Evolutionary conservation across 2,113 vertebrate species (phyloP), one percentile per base, ranked within the genome.

Genomic region (Eretmochelys imbricata): DNA sequence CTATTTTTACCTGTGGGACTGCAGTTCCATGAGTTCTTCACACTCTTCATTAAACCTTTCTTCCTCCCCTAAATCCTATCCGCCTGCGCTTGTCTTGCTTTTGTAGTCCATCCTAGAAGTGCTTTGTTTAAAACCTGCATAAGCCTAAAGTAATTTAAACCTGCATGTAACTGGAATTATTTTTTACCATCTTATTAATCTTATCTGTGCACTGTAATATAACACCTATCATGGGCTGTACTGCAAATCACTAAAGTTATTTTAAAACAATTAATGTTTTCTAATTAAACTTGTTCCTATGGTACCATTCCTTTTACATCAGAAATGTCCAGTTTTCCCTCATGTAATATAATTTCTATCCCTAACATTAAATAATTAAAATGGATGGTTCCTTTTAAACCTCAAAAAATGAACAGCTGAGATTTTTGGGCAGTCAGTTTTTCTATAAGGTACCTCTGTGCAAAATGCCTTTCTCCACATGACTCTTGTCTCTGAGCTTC

Each of bases 11-110:
- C 57, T 7, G 69, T 5, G 27, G 92, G 82, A 82, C 59, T 13
- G 4, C 3, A 84, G 20, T 50, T 79, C 97, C 95, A 82, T 93
- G 50, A 92, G 96, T 92, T 92, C 97, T 27, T 5, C 5, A 3
- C 82, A 85, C 94, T 94, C 31, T 24, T 93, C 92, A 5, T 14
- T 10, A 82, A 93, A 93, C 95, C 89, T 82, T 35, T 94, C 90
- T 1, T 85, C 82, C 10, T 62, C 54, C 22, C 54, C 54, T 17
- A 8, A 38, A 8, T 10, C 91, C 84, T 55, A 22, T 24, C 95
- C 92, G 89, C 96, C 96, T 89, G 78, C 95, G 95, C 95, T 80
- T 78, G 22, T 90, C 93, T 80, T 53, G 0, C 96, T 94, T 25
- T 51, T 10, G 22, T 4, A 90, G 90, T 25, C 94, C 95, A 1